These are phyloP conservation scores for Caenorhabditis remanei DNA, from an alignment of 1,140 invertebrate species.

Conservation along the genomic window DNA sequence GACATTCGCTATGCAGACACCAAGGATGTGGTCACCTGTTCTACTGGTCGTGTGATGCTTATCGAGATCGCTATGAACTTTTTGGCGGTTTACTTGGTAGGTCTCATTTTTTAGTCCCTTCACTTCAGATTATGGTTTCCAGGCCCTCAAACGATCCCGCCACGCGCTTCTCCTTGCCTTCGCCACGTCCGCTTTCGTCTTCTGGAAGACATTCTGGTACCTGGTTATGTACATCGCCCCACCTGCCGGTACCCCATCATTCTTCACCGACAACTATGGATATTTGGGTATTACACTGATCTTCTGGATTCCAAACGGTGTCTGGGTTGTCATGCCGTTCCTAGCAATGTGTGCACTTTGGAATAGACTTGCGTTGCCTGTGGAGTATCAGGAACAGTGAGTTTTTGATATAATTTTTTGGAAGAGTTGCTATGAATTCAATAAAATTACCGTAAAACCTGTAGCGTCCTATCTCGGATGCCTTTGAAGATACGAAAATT, in stretches of 20 bases:
- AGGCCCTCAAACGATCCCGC: conserved; percentile 65
- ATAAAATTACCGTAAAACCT: too few relatives aligned
- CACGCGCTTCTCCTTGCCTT: conserved; percentile 72
- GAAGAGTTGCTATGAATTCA: too few relatives aligned
- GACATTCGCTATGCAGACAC: conserved; percentile 72
- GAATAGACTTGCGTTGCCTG: conserved; percentile 64
- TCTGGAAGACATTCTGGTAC: conserved; percentile 75
- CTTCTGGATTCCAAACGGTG: conserved; percentile 67
- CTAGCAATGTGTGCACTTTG: conserved; percentile 68
- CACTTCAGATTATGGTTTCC: too few relatives aligned
- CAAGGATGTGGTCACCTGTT: conserved; percentile 72
- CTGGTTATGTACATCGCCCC: conserved; percentile 69
- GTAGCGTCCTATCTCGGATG: too few relatives aligned
- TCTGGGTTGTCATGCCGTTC: conserved; percentile 72
- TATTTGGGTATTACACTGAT: conserved; percentile 66
- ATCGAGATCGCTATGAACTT: conserved; percentile 73
- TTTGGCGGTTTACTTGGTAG: conserved; percentile 70
- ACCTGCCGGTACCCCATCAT: conserved; percentile 67
- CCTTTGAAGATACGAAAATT: too few relatives aligned
- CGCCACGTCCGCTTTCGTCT: conserved; percentile 70
- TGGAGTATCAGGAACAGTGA: conserved; percentile 48
- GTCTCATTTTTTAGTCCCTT: too few relatives aligned
- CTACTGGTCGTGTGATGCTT: conserved; percentile 74
- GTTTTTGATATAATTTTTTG: not conserved
- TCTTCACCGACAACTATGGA: conserved; percentile 60